Evolutionary conservation across 2,797 vertebrate genomes (phyloP).

Genomic region (Syndactyla subalaris): DNA sequence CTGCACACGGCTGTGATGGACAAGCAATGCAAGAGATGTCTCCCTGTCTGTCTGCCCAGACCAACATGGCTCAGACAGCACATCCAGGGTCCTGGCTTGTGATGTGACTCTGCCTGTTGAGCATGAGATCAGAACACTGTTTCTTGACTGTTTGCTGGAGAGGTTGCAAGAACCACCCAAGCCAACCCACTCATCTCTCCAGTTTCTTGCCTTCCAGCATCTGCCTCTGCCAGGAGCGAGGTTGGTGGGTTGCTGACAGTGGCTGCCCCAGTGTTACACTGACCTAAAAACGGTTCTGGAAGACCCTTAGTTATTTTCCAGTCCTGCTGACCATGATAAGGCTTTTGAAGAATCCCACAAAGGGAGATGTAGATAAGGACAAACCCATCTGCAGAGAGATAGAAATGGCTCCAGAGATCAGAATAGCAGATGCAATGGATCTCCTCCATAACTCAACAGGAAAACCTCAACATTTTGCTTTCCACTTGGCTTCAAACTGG

Average conservation of each 20-base stretch:
- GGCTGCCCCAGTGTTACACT: neutral
- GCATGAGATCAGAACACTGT: neutral
- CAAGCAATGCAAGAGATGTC: rapidly evolving
- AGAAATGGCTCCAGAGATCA: neutral
- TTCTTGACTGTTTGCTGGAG: neutral
- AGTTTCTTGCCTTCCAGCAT: neutral
- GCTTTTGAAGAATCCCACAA: neutral
- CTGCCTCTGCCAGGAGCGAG: neutral
- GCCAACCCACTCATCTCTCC: neutral
- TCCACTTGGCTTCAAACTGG: neutral
- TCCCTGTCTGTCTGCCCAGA: neutral
- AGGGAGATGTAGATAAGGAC: neutral
- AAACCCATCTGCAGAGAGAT: neutral
- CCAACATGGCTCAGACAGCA: neutral
- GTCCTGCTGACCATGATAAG: neutral
- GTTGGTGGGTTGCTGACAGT: neutral
- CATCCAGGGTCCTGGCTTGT: neutral
- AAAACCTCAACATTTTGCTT: neutral
- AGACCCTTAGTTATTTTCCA: neutral
- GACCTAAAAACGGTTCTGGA: neutral
- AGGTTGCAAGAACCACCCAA: neutral
- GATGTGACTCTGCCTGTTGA: neutral
- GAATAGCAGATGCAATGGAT: neutral
- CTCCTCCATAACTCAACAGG: neutral
- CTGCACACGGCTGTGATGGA: neutral